Percentiles rank a stretch among this genome's conserved stretches.
These are phyloP conservation scores for Mus pahari DNA, from an alignment of 2,113 vertebrate species.

Conservation along the genomic window DNA sequence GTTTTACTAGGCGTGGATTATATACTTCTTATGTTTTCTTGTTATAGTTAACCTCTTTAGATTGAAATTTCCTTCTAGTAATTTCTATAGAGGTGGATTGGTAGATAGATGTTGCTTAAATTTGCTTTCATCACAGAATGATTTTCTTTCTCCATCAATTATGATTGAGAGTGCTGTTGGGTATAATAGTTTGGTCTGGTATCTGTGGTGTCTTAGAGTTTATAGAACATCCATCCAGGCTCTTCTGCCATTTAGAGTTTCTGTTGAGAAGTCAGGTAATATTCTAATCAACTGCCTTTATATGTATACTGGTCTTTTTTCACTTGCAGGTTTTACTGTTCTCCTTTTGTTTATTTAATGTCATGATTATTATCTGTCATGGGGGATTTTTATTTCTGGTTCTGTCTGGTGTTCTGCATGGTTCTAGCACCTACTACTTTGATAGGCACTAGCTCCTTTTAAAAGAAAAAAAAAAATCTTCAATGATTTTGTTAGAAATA, in stretches of 20 bases:
- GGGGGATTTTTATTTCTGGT: background rate
- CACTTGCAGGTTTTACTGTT: background rate
- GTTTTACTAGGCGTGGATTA: background rate
- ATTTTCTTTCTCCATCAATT: background rate
- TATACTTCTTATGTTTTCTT: background rate
- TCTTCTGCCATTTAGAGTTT: background rate
- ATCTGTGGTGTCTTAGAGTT: background rate
- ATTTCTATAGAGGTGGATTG: background rate
- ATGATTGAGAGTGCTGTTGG: background rate
- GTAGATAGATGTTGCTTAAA: background rate
- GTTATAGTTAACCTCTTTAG: background rate
- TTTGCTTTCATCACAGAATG: background rate
- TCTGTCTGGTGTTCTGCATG: background rate
- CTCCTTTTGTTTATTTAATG: background rate
- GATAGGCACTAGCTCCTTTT: background rate
- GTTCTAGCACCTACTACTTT: background rate
- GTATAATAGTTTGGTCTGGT: background rate
- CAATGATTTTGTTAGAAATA: background rate
- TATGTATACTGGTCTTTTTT: background rate
- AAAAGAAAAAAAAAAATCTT: background rate
- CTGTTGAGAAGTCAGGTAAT: background rate
- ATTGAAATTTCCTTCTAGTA: background rate
- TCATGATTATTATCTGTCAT: background rate
- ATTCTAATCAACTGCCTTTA: background rate
- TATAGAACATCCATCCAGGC: background rate